A percentile compares a stretch with the other conserved stretches of the same genome.
phyloP scores from a whole-genome alignment of 2,797 vertebrate genomes.

The Platalea minor region DNA sequence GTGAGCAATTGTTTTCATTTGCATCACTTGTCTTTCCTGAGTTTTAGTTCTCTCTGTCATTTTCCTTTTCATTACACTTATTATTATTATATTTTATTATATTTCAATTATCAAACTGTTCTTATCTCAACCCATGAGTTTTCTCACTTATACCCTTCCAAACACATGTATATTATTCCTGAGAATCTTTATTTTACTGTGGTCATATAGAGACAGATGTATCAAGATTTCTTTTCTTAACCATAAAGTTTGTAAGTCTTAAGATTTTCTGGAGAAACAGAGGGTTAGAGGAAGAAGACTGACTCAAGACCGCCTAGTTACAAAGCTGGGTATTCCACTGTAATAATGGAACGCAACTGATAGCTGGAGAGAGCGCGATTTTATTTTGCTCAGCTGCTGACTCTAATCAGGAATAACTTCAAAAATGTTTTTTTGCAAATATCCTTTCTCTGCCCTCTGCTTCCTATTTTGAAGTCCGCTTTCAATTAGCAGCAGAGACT shows the following conservation, averaged over 20 bases:
- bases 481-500: not conserved
- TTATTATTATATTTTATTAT: too few species aligned
- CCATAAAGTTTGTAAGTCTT: not conserved
- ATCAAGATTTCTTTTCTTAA: not conserved
- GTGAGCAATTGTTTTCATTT: not conserved
- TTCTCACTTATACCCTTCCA: not conserved
- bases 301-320: not conserved
- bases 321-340: not conserved
- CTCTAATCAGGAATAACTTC: not conserved
- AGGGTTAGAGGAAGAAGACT: not conserved
- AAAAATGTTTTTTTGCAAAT: not conserved
- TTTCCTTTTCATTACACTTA: too few species aligned
- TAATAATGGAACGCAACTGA: not conserved
- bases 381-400: not conserved
- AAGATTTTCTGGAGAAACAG: not conserved
- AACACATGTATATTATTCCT: not conserved
- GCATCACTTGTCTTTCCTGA: not conserved
- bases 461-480: not conserved
- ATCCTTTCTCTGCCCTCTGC: not conserved
- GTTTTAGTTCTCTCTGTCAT: not conserved
- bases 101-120: too few species aligned
- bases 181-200: not conserved
- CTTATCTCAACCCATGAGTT: not conserved
- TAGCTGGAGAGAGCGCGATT: not conserved
- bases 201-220: not conserved